These are phyloP conservation scores for Parascotia fuliginaria DNA, from an alignment of 2,888 invertebrate species.

Conservation along the genomic window DNA sequence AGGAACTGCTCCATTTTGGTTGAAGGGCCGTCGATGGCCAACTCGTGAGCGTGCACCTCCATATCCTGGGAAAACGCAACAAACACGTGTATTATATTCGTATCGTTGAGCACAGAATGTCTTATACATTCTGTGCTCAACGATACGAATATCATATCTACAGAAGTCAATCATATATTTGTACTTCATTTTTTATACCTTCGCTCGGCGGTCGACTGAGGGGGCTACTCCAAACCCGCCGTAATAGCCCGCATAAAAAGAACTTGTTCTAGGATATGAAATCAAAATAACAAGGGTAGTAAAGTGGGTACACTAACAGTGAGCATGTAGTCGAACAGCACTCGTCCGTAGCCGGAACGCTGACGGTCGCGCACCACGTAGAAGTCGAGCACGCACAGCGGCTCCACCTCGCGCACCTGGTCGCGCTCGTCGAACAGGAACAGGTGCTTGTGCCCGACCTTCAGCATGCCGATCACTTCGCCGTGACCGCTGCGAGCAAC, in stretches of 20 bases:
- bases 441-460: conserved; percentile 95
- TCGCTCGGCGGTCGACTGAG: no score
- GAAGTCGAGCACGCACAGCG: conserved; percentile 97
- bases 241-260: no score
- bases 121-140: no score
- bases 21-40: conserved; percentile 97
- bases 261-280: no score
- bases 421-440: conserved; percentile 92
- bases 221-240: no score
- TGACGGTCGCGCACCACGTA: conserved; percentile 94
- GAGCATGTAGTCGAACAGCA: conserved; percentile 95
- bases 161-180: no score
- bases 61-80: no score
- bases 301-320: conserved; percentile 79
- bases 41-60: conserved; percentile 87
- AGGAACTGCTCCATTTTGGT: conserved; percentile 95
- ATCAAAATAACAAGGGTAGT: no score
- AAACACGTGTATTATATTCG: no score
- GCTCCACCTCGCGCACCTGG: conserved; percentile 90
- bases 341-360: conserved; percentile 93
- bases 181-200: no score
- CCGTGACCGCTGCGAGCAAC: conserved; percentile 86
- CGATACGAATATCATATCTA: no score
- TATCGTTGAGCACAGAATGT: no score
- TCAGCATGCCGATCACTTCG: conserved; percentile 92